Conservation (phyloP, 2,113 vertebrate genomes). For the Ia io region DNA sequence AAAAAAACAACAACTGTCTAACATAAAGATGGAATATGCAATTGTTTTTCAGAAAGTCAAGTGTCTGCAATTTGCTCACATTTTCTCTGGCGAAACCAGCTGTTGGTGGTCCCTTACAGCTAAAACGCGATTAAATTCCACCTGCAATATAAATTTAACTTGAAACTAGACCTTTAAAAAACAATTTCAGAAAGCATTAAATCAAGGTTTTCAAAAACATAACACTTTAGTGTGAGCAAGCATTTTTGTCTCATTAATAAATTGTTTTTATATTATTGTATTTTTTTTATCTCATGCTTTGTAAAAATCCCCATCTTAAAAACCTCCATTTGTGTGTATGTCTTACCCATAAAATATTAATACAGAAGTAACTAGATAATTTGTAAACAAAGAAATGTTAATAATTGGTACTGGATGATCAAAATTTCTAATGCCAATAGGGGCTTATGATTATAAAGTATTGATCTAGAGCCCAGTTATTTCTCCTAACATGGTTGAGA, state of each 20-base stretch:
- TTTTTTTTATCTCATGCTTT: constrained; percentile 7
- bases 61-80: not conserved
- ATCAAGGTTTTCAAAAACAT: not conserved
- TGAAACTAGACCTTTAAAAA: constrained; percentile 19
- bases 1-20: not conserved
- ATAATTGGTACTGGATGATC: not conserved
- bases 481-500: not conserved
- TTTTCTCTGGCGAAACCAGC: not conserved
- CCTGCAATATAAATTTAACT: not conserved
- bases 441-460: not conserved
- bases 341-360: constrained; percentile 11
- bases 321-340: not conserved
- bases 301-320: not conserved
- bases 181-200: constrained; percentile 28
- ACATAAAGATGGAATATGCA: not conserved
- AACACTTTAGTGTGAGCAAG: not conserved
- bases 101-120: not conserved
- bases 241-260: constrained; percentile 36
- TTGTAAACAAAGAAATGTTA: not conserved
- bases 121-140: not conserved
- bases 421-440: not conserved
- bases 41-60: not conserved
- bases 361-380: not conserved
- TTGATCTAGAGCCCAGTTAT: not conserved
- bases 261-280: not conserved